phyloP scores from a whole-genome alignment of 2,113 vertebrate species.

The Neopipo cinnamomea region DNA sequence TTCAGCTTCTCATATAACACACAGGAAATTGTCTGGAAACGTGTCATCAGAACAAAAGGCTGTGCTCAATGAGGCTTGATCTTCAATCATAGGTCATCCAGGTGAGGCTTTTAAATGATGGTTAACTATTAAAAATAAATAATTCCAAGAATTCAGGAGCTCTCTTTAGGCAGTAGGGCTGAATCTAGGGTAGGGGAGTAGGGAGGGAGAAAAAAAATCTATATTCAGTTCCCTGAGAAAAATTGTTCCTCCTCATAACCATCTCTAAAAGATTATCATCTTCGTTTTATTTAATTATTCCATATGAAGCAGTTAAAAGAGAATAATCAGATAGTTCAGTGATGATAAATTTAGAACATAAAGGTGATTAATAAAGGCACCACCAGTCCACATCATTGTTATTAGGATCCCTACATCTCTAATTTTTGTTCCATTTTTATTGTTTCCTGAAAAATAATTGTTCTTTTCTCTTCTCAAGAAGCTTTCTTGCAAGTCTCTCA shows the following conservation, averaged over 20 bases:
- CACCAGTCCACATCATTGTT: constrained; percentile 9
- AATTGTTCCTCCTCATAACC: constrained; percentile 62
- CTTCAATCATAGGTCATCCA: constrained; percentile 34
- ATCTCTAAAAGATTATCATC: constrained; percentile 74
- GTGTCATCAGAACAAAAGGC: constrained; percentile 12
- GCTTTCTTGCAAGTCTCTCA: constrained; percentile 12
- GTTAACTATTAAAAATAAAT: constrained; percentile 57
- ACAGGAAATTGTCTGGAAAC: constrained; percentile 36
- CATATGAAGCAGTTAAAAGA: constrained; percentile 72
- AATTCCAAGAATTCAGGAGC: constrained; percentile 32
- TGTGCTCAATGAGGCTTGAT: constrained; percentile 36
- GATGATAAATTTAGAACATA: constrained; percentile 63
- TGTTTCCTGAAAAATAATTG: constrained; percentile 59
- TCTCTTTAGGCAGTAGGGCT: background rate
- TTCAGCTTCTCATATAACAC: constrained; percentile 6
- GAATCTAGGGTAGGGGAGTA: too few relatives aligned
- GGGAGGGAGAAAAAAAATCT: background rate
- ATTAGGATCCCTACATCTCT: constrained; percentile 50
- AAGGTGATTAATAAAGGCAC: constrained; percentile 67
- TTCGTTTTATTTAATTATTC: constrained; percentile 76
- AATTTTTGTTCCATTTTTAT: constrained; percentile 63
- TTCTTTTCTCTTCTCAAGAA: constrained; percentile 41
- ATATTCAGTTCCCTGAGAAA: constrained; percentile 12
- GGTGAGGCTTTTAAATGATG: constrained; percentile 43
- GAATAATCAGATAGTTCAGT: constrained; percentile 56